These are phyloP conservation scores for Caradrina clavipalpis DNA, from an alignment of 2,888 invertebrate genomes.

Conservation along the genomic window DNA sequence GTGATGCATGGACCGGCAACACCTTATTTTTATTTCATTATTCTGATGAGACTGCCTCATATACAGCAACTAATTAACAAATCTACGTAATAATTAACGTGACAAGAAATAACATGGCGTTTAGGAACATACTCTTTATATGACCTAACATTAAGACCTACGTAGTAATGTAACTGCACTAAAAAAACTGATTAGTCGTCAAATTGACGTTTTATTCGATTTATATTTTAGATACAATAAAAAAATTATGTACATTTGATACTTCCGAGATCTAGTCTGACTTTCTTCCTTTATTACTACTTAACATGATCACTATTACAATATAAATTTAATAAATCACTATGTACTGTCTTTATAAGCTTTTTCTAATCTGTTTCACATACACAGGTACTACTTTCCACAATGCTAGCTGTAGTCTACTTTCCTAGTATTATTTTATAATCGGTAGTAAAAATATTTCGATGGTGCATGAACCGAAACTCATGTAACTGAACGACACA, in stretches of 20 bases:
- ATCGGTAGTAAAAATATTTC: neutral
- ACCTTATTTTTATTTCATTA: conserved; percentile 2
- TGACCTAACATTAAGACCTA: conserved; percentile 16
- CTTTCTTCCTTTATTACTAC: conserved; percentile 7
- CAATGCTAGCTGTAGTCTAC: conserved; percentile 1
- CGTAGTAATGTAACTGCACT: neutral
- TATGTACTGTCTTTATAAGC: conserved; percentile 18
- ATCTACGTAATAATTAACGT: conserved; percentile 24
- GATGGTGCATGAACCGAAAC: neutral
- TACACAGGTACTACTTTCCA: neutral
- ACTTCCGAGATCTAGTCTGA: conserved; percentile 5
- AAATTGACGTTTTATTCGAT: neutral
- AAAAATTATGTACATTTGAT: neutral
- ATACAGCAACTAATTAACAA: conserved; percentile 7
- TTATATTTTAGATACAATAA: too few species aligned
- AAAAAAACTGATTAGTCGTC: too few species aligned
- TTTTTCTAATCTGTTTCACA: conserved; percentile 14
- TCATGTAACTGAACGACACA: neutral
- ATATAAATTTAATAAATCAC: conserved; percentile 33
- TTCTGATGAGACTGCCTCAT: conserved; percentile 14
- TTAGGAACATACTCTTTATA: conserved; percentile 52
- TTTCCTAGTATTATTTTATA: neutral
- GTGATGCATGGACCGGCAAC: neutral
- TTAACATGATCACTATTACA: neutral
- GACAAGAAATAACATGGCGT: conserved; percentile 61